Evolutionary conservation across 2,888 invertebrate genomes (phyloP), one percentile per base, ranked within the genome.

Genomic region (Cerceris rybyensis): DNA sequence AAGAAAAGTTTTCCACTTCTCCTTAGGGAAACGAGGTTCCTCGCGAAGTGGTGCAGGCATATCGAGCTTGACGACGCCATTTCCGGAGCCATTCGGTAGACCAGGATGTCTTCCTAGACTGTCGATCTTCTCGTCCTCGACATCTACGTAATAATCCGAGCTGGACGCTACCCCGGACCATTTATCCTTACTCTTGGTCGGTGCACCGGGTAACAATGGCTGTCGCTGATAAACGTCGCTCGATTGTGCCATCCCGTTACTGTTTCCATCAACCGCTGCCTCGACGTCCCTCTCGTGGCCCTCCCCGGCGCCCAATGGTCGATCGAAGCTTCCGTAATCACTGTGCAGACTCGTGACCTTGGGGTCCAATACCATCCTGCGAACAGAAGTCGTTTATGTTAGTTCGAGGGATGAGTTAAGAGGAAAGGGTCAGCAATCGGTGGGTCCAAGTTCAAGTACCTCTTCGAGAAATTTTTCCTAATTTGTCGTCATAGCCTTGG

Each of bases 1-100:
- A 84, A 95, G 90, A 83, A 95, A 93, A 17, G 97, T 97, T 94
- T 97, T 97, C 94, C 96, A 96, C 92, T 96, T 95, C 93, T 97
- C 97, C 91, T 96, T 96, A 50, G 97, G 97, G 93, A 95, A 97
- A 88, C 96, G 94, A 28, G 95, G 95, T 90, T 96, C 96, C 89
- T 96, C 96, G 86, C 96, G 93, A 67, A 94, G 94, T 61, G 96
- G 94, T 76, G 95, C 94, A 17, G 96, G 95, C 85, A 95, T 93
- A 86, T 95, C 94, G 88, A 95, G 94, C 89, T 94, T 94, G 79
- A 95, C 93, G 82, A 94, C 93, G 59, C 94, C 94, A 83, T 88
- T 89, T 28, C 89, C 90, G 16, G 91, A 93, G 81, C 88, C 93
- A 84, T 88, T 93, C 81, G 87, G 89, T 86, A 87, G 88, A 73